phyloP scores from a whole-genome alignment of 2,113 vertebrate species.

The Zootoca vivipara region DNA sequence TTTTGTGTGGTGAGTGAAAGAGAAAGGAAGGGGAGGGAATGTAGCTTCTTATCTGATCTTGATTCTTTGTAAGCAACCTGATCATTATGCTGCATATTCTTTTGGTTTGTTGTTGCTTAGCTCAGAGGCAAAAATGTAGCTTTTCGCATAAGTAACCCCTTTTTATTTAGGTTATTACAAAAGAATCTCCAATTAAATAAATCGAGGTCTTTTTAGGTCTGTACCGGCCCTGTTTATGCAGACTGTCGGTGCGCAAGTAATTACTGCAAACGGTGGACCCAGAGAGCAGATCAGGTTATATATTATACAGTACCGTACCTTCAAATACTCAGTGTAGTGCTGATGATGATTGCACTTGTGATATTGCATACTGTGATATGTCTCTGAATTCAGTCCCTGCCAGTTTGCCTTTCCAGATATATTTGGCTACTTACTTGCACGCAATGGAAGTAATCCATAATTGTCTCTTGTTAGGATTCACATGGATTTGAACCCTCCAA shows the following conservation, averaged over 20 bases:
- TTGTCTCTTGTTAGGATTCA: no score
- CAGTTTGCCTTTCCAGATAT: not conserved
- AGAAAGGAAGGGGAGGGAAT: not conserved
- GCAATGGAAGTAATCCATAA: not conserved
- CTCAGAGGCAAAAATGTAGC: not conserved
- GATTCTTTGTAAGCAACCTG: not conserved
- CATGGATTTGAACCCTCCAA: no score
- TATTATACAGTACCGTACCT: no score
- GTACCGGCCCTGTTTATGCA: not conserved
- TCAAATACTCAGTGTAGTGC: not conserved
- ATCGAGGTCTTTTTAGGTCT: not conserved
- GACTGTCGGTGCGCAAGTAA: not conserved
- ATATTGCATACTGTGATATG: not conserved
- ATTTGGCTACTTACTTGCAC: not conserved
- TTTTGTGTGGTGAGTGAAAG: not conserved
- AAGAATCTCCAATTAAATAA: not conserved
- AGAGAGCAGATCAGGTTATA: no score
- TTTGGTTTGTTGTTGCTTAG: not conserved
- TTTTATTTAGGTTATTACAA: not conserved
- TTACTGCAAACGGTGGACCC: not conserved
- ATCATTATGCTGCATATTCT: slow-evolving; percentile 1
- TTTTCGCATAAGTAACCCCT: not conserved
- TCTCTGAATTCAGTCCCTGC: not conserved
- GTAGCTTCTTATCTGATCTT: not conserved
- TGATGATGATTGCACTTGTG: not conserved